phyloP scores from a whole-genome alignment of 2,888 invertebrate species.

The Chloromyia formosa region DNA sequence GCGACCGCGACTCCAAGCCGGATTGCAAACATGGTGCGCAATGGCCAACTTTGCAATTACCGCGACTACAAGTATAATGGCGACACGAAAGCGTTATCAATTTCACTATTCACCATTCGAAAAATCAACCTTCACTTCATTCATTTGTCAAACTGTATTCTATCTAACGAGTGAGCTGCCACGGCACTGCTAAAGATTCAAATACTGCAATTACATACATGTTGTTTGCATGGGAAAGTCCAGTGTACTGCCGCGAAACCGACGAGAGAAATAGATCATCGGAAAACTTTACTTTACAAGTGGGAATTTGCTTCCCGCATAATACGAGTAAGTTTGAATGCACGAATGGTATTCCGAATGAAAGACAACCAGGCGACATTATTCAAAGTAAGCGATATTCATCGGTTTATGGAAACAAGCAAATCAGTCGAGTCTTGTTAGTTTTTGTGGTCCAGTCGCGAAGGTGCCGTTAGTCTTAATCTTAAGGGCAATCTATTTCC shows the following conservation, averaged over 20 bases:
- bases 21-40: neutral
- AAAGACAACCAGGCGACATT: constrained; percentile 28
- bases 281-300: constrained; percentile 33
- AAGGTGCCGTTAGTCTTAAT: constrained; percentile 8
- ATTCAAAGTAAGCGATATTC: constrained; percentile 26
- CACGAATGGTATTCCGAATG: neutral
- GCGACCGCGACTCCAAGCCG: neutral
- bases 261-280: constrained; percentile 34
- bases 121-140: constrained; percentile 35
- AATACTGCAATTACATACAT: constrained; percentile 17
- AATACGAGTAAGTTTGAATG: neutral
- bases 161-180: constrained; percentile 31
- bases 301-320: constrained; percentile 29
- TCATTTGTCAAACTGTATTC: constrained; percentile 39
- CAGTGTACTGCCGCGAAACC: neutral
- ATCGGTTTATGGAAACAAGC: neutral
- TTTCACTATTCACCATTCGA: constrained; percentile 37
- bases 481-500: neutral
- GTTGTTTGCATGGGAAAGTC: constrained; percentile 26
- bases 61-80: constrained; percentile 31
- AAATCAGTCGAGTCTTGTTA: neutral
- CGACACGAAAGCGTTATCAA: constrained; percentile 38
- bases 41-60: constrained; percentile 35
- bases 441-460: neutral
- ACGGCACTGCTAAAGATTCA: constrained; percentile 12